Evolutionary conservation across 2,888 invertebrate species (phyloP).

Genomic region (Nomada hirtipes): DNA sequence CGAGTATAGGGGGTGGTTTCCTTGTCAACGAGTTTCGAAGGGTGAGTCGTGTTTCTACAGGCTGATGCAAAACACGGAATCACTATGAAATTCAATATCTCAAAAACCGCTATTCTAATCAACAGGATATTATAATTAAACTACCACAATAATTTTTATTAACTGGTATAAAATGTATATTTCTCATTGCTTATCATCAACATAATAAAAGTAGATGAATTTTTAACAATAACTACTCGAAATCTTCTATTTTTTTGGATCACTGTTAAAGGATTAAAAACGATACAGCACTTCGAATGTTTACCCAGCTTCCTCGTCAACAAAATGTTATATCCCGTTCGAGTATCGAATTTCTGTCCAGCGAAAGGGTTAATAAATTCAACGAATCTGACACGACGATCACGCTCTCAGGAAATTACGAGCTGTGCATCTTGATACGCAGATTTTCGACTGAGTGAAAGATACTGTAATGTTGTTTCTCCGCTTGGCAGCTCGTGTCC

Average conservation of each 20-base stretch:
- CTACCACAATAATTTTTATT: too few relatives aligned
- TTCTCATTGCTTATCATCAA: too few relatives aligned
- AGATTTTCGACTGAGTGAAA: slow-evolving; percentile 14
- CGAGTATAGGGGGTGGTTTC: slow-evolving; percentile 31
- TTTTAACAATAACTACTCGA: too few relatives aligned
- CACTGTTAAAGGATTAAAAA: too few relatives aligned
- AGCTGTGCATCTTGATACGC: neutral
- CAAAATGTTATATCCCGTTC: neutral
- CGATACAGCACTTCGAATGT: neutral
- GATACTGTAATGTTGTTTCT: neutral
- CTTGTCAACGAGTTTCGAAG: slow-evolving; percentile 39
- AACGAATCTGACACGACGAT: neutral
- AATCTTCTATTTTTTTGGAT: too few relatives aligned
- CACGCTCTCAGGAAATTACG: slow-evolving; percentile 25
- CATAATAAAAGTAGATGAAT: too few relatives aligned
- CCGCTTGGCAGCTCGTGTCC: too few relatives aligned
- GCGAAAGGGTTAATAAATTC: slow-evolving; percentile 20
- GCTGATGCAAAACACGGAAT: neutral
- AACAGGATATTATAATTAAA: too few relatives aligned
- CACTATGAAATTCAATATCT: neutral
- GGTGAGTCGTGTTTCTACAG: slow-evolving; percentile 5
- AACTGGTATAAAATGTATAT: too few relatives aligned
- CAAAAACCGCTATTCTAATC: neutral
- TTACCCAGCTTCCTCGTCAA: neutral
- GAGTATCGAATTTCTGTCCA: neutral